phyloP scores from a whole-genome alignment of 1,140 invertebrate genomes.

The Rhopalosiphum padi region DNA sequence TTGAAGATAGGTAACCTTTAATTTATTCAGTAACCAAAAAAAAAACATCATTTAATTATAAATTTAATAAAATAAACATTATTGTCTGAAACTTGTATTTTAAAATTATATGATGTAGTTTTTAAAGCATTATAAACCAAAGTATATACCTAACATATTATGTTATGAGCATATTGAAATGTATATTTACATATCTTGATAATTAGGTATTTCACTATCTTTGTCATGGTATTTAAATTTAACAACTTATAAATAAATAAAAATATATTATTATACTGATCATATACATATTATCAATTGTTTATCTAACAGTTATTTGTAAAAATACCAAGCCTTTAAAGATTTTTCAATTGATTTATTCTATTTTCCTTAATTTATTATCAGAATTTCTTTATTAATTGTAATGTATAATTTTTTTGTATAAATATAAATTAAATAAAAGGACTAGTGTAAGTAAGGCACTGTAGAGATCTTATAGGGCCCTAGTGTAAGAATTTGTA shows the following conservation, averaged over 20 bases:
- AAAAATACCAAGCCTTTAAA: background rate
- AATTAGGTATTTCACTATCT: background rate
- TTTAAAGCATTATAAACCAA: background rate
- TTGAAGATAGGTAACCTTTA: background rate
- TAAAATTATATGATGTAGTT: too few species aligned
- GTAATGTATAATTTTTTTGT: background rate
- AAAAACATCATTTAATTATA: background rate
- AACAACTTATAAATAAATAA: background rate
- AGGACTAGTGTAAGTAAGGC: background rate
- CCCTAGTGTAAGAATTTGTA: background rate
- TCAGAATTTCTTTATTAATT: background rate
- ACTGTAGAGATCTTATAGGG: too few species aligned
- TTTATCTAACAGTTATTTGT: background rate
- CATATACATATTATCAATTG: background rate
- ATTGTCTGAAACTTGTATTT: too few species aligned
- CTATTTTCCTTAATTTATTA: background rate
- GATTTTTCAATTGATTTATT: background rate
- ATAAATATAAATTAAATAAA: background rate
- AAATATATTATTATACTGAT: background rate
- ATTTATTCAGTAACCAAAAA: background rate
- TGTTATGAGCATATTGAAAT: background rate
- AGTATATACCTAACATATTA: background rate
- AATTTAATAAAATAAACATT: background rate
- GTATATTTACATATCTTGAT: background rate
- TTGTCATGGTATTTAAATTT: background rate